phyloP scores from a whole-genome alignment of 2,888 invertebrate species.

The Heliconius erato region DNA sequence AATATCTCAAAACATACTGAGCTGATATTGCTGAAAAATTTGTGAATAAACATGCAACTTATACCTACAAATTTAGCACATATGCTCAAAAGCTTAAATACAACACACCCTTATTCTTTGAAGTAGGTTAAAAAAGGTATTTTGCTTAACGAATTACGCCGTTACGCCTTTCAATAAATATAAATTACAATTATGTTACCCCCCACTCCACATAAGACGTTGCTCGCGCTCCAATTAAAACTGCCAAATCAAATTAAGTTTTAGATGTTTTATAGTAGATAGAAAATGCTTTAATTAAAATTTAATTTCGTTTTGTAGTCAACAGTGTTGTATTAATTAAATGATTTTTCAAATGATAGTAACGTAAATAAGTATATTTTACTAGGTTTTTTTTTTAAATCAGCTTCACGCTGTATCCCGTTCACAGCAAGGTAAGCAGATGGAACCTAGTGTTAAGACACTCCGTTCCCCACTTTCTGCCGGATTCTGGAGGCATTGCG shows the following conservation, averaged over 20 bases:
- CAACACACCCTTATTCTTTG: not conserved
- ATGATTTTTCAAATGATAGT: not conserved
- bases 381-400: no score
- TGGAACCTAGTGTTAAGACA: no score
- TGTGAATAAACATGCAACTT: no score
- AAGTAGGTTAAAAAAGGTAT: not conserved
- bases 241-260: slow-evolving; percentile 56
- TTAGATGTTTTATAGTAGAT: slow-evolving; percentile 52
- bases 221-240: slow-evolving; percentile 51
- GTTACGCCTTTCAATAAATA: slow-evolving; percentile 13
- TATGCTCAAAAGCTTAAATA: not conserved
- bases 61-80: not conserved
- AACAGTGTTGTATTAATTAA: not conserved
- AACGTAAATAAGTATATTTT: not conserved
- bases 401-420: no score
- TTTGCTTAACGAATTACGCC: not conserved
- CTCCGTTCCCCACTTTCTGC: no score
- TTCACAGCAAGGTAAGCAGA: no score
- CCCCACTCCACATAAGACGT: slow-evolving; percentile 30
- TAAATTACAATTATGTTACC: slow-evolving; percentile 37
- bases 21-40: no score
- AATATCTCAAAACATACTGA: no score
- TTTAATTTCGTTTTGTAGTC: not conserved
- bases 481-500: no score
- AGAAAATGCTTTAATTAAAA: slow-evolving; percentile 27